Base-by-base conservation (phyloP, 23 tunicate species). In the Trididemnum miniatum region DNA sequence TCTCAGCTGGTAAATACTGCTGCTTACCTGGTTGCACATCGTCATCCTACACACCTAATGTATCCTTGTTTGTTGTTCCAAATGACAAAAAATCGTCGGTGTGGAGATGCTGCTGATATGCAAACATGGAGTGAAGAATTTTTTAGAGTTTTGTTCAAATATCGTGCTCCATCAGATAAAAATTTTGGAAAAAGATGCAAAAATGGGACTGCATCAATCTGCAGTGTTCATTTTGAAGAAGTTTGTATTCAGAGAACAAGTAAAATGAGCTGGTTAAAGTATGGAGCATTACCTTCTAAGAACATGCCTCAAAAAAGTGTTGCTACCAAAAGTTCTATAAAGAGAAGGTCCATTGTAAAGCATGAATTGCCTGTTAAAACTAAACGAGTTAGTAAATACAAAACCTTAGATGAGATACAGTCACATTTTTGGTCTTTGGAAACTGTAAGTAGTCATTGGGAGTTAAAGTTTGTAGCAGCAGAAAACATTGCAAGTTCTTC, bases 11-110 rank as follows among this genome's bases (percentile, higher is more conserved):
- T 62, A 62, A 62, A 62, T 62, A 62, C 22, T 62, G 67, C 27
- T 62, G 67, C 67, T 62, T 62, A 20, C 67, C 67, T 62, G 67
- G 67, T 62, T 62, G 29, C 67, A 62, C n/a, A n/a, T n/a, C n/a
- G n/a, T 62, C 67, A 62, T 62, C 26, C 54, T 44, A 44, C 54
- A 44, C 54, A 15, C 54, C 54, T 7, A 44, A 44, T 44, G 54
- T 44, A 44, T 44, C 54, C 15, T 44, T 44, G 54, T 44, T 44
- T 44, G 54, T 44, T 44, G 54, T 44, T 44, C 54, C 54, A 44
- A 15, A 44, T 44, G 54, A 15, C 54, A 44, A 44, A 44, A 44
- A 44, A 44, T 44, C 54, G 54, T 44, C 54, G 54, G 54, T 44
- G 15, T 44, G 54, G 54, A 44, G 54, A 44, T 44, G 54, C 54